Base-by-base conservation (phyloP, 2,797 vertebrate species). In the Girardinus metallicus region DNA sequence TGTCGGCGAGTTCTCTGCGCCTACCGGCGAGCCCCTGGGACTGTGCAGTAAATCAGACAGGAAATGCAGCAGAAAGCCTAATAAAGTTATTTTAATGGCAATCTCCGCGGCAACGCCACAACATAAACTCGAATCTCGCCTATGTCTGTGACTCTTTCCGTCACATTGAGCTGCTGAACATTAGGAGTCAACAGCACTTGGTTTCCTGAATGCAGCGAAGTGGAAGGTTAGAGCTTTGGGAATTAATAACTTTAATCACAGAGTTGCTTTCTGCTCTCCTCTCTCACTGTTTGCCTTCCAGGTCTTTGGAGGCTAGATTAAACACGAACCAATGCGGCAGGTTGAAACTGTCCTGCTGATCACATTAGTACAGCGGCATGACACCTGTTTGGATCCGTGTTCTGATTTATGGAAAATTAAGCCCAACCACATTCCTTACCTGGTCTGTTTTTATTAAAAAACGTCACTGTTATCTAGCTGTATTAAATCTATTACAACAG, bases 31-130 rank as follows among this genome's bases (percentile, higher is more conserved):
- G 92, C 94, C 93, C 94, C 46, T 83, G 93, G 93, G 94, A 95
- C 88, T 83, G 83, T 83, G 83, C 93, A 94, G 91, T 92, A 93
- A 95, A 95, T 95, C 93, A 94, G 91, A 93, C 93, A 95, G 93
- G 92, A 95, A 95, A 95, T 93, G 93, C 93, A 93, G 91, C 93
- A 94, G 92, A 95, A 94, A 94, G 90, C 85, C 92, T 91, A 92
- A 95, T 95, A 95, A 91, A 94, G 91, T 92, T 95, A 91, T 93
- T 93, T 81, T 93, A 93, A 95, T 88, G 86, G 88, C 79, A 86
- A 92, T 94, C 92, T 92, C 92, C 1, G 66, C 41, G 87, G 91
- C 83, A 89, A 88, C 86, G 31, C 70, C 87, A 74, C 55, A 12
- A 81, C 68, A 73, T 86, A 83, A 86, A 90, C 78, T 79, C 57